Evolutionary conservation across 2,797 vertebrate genomes (phyloP).

Genomic region (Sarcoramphus papa): DNA sequence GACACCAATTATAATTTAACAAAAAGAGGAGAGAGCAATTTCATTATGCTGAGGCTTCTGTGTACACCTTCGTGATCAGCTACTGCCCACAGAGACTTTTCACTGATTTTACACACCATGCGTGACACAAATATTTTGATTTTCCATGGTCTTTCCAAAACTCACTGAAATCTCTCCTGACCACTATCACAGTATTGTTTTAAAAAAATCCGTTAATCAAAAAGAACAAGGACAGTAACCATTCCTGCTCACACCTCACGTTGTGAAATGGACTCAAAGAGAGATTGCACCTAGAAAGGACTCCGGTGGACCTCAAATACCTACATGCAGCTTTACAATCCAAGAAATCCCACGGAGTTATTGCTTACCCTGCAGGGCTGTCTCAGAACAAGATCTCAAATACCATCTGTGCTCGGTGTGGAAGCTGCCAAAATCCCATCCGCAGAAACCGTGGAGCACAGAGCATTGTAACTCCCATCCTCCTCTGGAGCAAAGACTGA

Average conservation of each 20-base stretch:
- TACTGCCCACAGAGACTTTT: background rate
- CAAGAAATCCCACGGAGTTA: background rate
- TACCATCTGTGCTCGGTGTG: background rate
- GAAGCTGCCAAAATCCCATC: slow-evolving; percentile 14
- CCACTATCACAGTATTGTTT: background rate
- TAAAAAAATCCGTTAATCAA: background rate
- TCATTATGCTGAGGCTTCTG: background rate
- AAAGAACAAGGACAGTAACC: background rate
- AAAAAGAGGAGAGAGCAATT: background rate
- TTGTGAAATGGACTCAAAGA: background rate
- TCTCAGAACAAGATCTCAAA: slow-evolving; percentile 15
- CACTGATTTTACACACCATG: background rate
- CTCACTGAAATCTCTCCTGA: background rate
- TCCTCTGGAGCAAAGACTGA: background rate
- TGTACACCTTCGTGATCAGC: background rate
- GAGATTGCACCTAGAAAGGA: background rate
- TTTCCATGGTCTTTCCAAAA: background rate
- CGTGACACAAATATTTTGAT: background rate
- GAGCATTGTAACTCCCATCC: background rate
- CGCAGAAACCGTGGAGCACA: background rate
- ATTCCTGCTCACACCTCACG: background rate
- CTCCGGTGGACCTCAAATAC: background rate
- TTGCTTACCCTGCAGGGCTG: slow-evolving; percentile 15
- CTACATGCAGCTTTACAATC: background rate
- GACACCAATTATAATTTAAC: background rate